phyloP scores from a whole-genome alignment of 2,113 vertebrate species.

The Hipposideros armiger region DNA sequence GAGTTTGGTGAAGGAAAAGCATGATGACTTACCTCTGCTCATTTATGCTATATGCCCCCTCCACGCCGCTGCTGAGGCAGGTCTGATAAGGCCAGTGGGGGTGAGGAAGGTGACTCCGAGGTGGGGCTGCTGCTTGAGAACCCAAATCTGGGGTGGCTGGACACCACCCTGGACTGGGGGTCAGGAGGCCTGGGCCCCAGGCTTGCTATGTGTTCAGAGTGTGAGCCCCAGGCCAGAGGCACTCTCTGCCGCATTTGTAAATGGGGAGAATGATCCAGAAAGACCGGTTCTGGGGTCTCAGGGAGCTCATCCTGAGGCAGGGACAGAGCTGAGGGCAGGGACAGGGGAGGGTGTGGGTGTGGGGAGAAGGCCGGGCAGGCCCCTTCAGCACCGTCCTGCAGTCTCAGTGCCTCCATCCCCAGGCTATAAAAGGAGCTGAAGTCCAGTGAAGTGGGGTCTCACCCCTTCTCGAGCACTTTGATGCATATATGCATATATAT shows the following conservation, averaged over 20 bases:
- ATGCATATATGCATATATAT: neutral
- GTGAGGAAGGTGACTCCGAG: neutral
- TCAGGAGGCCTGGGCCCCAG: neutral
- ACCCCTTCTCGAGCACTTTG: neutral
- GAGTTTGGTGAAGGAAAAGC: neutral
- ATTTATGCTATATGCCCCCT: too few species aligned
- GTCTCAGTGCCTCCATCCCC: neutral
- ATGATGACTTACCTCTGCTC: neutral
- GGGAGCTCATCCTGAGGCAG: neutral
- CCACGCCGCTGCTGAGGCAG: neutral
- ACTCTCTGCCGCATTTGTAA: neutral
- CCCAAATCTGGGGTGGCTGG: neutral
- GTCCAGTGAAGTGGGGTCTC: neutral
- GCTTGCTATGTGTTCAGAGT: neutral
- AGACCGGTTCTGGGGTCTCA: too few species aligned
- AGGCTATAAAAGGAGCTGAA: neutral
- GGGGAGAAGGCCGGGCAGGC: neutral
- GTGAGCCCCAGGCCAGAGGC: neutral
- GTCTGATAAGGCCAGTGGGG: neutral
- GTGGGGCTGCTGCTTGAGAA: neutral
- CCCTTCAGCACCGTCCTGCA: neutral
- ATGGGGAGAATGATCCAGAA: neutral
- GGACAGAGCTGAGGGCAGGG: neutral
- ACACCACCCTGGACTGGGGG: neutral
- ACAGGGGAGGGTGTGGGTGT: accelerated